Conservation (phyloP, 2,888 invertebrate species). For the Girardia tigrina region DNA sequence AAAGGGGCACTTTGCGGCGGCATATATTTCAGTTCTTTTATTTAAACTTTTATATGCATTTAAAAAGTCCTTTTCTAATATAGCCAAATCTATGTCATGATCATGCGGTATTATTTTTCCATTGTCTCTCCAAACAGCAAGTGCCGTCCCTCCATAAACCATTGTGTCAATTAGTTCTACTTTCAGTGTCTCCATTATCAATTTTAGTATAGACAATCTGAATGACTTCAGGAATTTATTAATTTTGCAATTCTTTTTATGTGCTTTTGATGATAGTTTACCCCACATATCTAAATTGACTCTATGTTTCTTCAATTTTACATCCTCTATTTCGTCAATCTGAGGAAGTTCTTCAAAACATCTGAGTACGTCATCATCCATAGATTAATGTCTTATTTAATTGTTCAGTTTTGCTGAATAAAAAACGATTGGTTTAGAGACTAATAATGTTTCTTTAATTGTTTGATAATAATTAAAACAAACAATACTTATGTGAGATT, state of each 20-base stretch:
- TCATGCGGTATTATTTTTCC: conserved; percentile 30
- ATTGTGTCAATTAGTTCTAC: neutral
- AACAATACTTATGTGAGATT: too few relatives aligned
- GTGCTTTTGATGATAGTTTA: neutral
- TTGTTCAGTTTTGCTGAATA: too few relatives aligned
- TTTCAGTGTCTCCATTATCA: neutral
- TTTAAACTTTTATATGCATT: neutral
- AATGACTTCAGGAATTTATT: neutral
- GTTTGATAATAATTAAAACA: too few relatives aligned
- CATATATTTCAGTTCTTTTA: neutral
- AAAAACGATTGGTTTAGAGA: too few relatives aligned
- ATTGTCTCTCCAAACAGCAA: conserved; percentile 13
- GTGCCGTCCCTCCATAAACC: conserved; percentile 25
- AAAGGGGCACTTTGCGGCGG: neutral
- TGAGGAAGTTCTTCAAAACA: too few relatives aligned
- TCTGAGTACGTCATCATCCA: too few relatives aligned
- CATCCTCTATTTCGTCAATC: too few relatives aligned
- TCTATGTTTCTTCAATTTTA: too few relatives aligned
- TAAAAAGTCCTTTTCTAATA: conserved; percentile 18
- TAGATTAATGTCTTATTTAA: too few relatives aligned
- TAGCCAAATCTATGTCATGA: conserved; percentile 21
- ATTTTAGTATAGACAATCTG: neutral
- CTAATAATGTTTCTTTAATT: too few relatives aligned
- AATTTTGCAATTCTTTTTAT: neutral
- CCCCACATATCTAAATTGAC: neutral